These are phyloP conservation scores for Cepphus grylle DNA, from an alignment of 2,113 vertebrate genomes.

Conservation along the genomic window DNA sequence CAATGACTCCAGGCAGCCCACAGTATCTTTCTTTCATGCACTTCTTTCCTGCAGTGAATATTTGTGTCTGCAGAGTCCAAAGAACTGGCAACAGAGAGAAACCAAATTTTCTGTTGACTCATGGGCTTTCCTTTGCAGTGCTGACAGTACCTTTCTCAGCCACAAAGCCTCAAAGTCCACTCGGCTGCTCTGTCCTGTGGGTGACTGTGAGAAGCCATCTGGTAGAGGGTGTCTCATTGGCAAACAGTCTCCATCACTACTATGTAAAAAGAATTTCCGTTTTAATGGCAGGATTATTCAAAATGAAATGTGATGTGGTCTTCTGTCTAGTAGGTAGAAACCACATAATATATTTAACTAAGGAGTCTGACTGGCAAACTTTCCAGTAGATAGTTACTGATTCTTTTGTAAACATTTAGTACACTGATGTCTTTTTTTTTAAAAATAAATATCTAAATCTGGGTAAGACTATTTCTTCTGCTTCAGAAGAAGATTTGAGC, in stretches of 20 bases:
- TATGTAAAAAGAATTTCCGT: not conserved
- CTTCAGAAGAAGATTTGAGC: not conserved
- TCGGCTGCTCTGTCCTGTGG: not conserved
- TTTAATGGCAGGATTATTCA: not conserved
- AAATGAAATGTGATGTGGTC: not conserved
- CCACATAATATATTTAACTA: not conserved
- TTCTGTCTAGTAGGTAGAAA: not conserved
- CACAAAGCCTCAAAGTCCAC: not conserved
- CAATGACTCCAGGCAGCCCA: slow-evolving; percentile 2
- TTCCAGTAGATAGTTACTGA: not conserved
- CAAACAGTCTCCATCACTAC: not conserved
- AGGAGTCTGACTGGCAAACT: not conserved
- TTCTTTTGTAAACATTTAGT: not conserved
- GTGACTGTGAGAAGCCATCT: not conserved
- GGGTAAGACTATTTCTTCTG: not conserved
- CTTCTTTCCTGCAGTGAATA: slow-evolving; percentile 1
- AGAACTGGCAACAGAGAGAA: not conserved
- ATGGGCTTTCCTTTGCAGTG: not conserved
- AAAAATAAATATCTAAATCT: not conserved
- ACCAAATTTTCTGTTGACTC: slow-evolving; percentile 29
- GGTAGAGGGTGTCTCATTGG: not conserved
- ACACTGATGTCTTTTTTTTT: not conserved
- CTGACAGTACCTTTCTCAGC: not conserved
- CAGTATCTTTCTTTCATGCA: slow-evolving; percentile 27
- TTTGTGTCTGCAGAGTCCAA: slow-evolving; percentile 26